phyloP scores from a whole-genome alignment of 2,888 invertebrate species.

The Hirtodrosophila trivittata region DNA sequence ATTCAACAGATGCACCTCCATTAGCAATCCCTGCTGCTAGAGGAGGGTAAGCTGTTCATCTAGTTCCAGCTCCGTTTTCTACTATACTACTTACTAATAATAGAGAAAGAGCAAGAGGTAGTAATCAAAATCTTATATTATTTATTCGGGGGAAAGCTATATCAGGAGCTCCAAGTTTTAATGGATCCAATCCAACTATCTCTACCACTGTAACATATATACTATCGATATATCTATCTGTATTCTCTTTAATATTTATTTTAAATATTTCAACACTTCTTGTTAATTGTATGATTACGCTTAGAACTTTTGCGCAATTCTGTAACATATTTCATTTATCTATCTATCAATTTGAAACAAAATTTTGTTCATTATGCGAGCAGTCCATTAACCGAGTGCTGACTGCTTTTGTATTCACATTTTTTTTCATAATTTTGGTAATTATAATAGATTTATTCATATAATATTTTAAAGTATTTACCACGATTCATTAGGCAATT shows the following conservation, averaged over 20 bases:
- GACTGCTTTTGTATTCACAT: too few species aligned
- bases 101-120: slow-evolving; percentile 89
- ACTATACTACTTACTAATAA: slow-evolving; percentile 87
- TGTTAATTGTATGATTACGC: too few species aligned
- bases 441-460: not conserved
- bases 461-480: slow-evolving; percentile 8
- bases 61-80: slow-evolving; percentile 90
- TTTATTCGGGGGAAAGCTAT: slow-evolving; percentile 93
- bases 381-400: too few species aligned
- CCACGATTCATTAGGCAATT: slow-evolving; percentile 3
- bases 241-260: too few species aligned
- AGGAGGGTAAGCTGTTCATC: slow-evolving; percentile 91
- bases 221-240: too few species aligned
- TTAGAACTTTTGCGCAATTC: too few species aligned
- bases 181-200: slow-evolving; percentile 89
- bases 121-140: slow-evolving; percentile 92
- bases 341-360: too few species aligned
- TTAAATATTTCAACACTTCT: too few species aligned
- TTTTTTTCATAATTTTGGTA: not conserved
- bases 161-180: slow-evolving; percentile 91
- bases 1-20: slow-evolving; percentile 88
- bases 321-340: too few species aligned
- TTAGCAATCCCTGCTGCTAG: slow-evolving; percentile 87
- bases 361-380: too few species aligned
- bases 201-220: too few species aligned